phyloP scores from a whole-genome alignment of 2,113 vertebrate species.

The Tenrec ecaudatus region DNA sequence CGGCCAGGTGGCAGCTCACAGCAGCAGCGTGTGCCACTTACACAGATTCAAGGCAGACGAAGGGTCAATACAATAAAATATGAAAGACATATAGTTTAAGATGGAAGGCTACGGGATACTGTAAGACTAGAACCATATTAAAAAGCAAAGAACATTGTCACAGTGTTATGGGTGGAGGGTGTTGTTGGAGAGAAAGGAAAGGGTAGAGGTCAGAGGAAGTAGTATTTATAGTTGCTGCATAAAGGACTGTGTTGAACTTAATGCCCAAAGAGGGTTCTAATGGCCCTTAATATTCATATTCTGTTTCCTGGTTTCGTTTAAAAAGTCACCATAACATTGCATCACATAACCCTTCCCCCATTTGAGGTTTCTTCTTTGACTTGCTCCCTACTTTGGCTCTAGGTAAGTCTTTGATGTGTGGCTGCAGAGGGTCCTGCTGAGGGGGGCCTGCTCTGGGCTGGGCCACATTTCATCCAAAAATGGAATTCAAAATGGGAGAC shows the following conservation, averaged over 20 bases:
- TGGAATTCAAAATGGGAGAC: slow-evolving; percentile 49
- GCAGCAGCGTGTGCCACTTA: background rate
- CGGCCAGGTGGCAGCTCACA: too few relatives aligned
- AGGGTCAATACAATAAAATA: background rate
- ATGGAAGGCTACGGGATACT: background rate
- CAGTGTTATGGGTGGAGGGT: too few relatives aligned
- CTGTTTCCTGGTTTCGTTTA: slow-evolving; percentile 2
- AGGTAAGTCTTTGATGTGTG: slow-evolving; percentile 61
- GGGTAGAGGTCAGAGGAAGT: background rate
- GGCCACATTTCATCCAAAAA: slow-evolving; percentile 65
- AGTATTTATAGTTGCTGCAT: background rate
- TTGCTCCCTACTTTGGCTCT: background rate
- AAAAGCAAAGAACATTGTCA: background rate
- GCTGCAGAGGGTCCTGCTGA: background rate
- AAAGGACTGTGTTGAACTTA: background rate
- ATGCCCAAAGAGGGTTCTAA: background rate
- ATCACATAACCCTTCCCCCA: background rate
- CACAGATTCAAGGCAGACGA: background rate
- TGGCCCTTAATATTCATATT: background rate
- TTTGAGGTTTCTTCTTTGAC: background rate
- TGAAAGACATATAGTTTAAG: too few relatives aligned
- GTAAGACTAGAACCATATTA: accelerated
- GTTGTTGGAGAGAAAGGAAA: background rate
- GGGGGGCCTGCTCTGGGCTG: background rate
- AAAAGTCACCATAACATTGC: background rate